Evolutionary conservation across 2,113 vertebrate genomes (phyloP), one percentile per base, ranked within the genome.

Genomic region (Microtus montanus): DNA sequence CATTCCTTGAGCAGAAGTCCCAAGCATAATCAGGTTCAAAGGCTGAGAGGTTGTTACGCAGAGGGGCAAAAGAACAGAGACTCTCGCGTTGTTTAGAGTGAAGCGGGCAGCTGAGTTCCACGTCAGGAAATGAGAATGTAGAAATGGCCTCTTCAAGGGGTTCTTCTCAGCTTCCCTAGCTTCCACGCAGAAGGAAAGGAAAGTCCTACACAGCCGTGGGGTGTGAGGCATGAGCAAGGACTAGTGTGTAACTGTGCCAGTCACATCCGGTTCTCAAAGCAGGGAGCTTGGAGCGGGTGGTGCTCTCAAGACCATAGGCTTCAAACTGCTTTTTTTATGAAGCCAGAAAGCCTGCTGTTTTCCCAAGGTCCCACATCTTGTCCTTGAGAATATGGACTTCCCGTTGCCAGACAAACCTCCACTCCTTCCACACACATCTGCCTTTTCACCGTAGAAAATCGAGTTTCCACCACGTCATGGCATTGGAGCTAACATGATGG

Each of bases 1-100:
- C 44, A 33, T 66, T 89, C 74, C 64, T 22, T 41, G 63, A 92
- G 52, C 87, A 89, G 90, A 92, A 68, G 79, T 64, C 3, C 92
- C 80, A 74, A 90, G 93, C 64, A 30, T 38, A 22, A 47, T 47
- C 52, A 49, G 24, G 58, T 26, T 28, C n/a, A 70, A 79, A 15
- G 71, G 77, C 10, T 28, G 1, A 54, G 33, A 38, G 17, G 28
- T 44, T 84, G 28, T 87, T 85, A 64, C 79, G 74, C 64, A 85
- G 66, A 38, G 7, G 87, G 85, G n/a, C 41, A 2, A 47, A 79
- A 63, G 88, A 4, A 28, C 33, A 14, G 80, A 30, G 61, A 47
- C 85, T 63, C 63, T n/a, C 13, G 0, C 3, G 0, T 12, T 66
- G 91, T 24, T 85, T 10, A 61, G 33, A 89, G 33, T 75, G 58